phyloP scores from a whole-genome alignment of 2,888 invertebrate genomes.

The Ichneumoninae sp. region DNA sequence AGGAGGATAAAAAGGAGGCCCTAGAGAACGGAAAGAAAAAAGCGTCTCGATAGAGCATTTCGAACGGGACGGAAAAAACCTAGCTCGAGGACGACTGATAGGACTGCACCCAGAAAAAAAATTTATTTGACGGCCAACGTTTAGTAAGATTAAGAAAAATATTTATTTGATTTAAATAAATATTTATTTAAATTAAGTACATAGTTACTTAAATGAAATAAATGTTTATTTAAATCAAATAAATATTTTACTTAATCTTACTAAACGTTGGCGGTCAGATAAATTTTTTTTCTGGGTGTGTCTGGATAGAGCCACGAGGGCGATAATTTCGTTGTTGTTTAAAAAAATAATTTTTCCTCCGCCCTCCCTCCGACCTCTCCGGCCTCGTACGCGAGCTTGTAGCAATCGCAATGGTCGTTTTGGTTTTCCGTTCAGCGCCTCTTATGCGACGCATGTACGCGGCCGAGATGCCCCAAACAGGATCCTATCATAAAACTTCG shows the following conservation, averaged over 20 bases:
- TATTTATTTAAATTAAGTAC: too few relatives aligned
- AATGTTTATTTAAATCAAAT: too few relatives aligned
- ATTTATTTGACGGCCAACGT: too few relatives aligned
- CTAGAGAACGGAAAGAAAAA: neutral
- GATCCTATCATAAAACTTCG: slow-evolving; percentile 67
- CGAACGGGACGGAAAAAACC: neutral
- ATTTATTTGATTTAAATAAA: too few relatives aligned
- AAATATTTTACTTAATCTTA: too few relatives aligned
- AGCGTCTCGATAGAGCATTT: slow-evolving; percentile 3
- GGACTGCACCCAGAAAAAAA: neutral
- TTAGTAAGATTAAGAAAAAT: too few relatives aligned
- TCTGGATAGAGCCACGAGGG: slow-evolving; percentile 19
- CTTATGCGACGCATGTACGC: neutral
- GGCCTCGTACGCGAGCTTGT: neutral
- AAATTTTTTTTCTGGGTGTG: too few relatives aligned
- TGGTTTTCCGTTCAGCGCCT: slow-evolving; percentile 24
- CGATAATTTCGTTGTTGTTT: neutral
- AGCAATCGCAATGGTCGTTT: slow-evolving; percentile 9
- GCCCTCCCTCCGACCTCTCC: neutral
- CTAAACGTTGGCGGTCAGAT: too few relatives aligned
- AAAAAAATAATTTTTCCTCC: too few relatives aligned
- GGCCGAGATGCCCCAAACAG: slow-evolving; percentile 50
- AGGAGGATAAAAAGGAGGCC: neutral
- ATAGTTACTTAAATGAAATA: too few relatives aligned
- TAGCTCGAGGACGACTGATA: slow-evolving; percentile 2